Percentiles rank a stretch among this genome's conserved stretches.
These are phyloP conservation scores for Coranthus polyacanthus DNA, from an alignment of 2,797 vertebrate species.

Conservation along the genomic window DNA sequence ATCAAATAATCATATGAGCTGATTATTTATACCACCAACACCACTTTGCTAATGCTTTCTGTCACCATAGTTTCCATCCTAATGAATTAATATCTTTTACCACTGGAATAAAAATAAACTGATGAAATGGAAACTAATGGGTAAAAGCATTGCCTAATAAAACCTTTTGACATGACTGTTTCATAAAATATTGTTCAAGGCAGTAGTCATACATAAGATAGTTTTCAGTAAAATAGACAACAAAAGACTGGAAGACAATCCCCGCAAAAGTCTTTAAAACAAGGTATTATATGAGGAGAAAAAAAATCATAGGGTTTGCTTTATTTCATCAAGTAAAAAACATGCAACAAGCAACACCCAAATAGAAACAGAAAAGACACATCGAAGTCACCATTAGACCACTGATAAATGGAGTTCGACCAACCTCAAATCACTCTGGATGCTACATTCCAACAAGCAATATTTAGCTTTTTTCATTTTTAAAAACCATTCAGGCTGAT, in stretches of 20 bases:
- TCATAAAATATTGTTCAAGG: slow-evolving; percentile 20
- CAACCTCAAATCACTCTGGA: slow-evolving; percentile 21
- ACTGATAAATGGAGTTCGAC: slow-evolving; percentile 44
- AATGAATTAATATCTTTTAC: neutral
- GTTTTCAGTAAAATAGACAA: too few species aligned
- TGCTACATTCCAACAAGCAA: too few species aligned
- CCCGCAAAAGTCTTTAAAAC: slow-evolving; percentile 2
- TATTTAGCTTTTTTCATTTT: neutral
- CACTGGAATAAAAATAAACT: slow-evolving; percentile 12
- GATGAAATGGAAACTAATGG: slow-evolving; percentile 57
- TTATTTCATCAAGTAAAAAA: slow-evolving; percentile 63
- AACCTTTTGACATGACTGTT: slow-evolving; percentile 26
- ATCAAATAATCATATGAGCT: slow-evolving; percentile 66
- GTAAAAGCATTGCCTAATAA: slow-evolving; percentile 71
- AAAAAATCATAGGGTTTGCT: slow-evolving; percentile 67
- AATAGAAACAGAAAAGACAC: slow-evolving; percentile 12
- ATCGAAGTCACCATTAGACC: slow-evolving; percentile 38
- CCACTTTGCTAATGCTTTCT: slow-evolving; percentile 73
- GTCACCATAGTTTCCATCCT: slow-evolving; percentile 61
- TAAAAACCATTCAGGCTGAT: slow-evolving; percentile 19
- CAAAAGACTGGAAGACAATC: too few species aligned
- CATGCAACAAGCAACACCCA: slow-evolving; percentile 59
- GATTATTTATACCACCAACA: slow-evolving; percentile 67
- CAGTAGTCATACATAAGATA: slow-evolving; percentile 14
- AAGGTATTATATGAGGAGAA: slow-evolving; percentile 26